Evolutionary conservation across 37 sponge, comb jelly and placozoan species (phyloP), one percentile per base, ranked within the genome.

Genomic region (Cladorhizidae sp.): DNA sequence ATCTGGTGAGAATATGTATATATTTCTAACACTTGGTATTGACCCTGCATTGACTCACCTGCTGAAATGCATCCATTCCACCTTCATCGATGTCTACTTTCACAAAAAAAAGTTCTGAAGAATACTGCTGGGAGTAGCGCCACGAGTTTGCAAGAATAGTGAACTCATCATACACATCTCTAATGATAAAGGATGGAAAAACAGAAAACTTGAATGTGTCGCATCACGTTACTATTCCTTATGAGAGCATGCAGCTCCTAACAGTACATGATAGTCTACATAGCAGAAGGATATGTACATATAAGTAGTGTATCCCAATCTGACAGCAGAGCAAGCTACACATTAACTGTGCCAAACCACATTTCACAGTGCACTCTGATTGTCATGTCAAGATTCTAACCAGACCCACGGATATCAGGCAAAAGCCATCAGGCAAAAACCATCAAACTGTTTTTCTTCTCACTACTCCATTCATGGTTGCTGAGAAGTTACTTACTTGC

Each of bases 31-130:
- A 76, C 29, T 33, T 17, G 25, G 25, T 32, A 22, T 11, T 36
- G 37, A 6, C 7, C 8, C 49, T 12, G 49, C 49, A 45, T 45
- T 20, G 3, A 54, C 75, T 26, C 74, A 97, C 98, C 78, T 91
- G 73, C 56, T 96, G 95, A 45, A 99, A 99, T 1, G 96, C 91
- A 23, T 89, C 93, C 49, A 83, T 80, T 2, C 97, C 95, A 63
- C 79, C 95, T 56, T 94, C 97, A 90, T 99, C 99, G 88, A 96
- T 95, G 70, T 99, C 99, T 8, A 94, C 84, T 92, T 96, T 88
- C 23, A 96, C 87, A 90, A 99, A 99, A 85, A 99, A 99, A 28
- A 99, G 79, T 23, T 82, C 37, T 23, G 88, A 86, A 23, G 95
- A 89, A 65, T 91, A 94, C 52, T 78, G 64, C 3, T 88, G 78